Conservation (phyloP, 1,140 invertebrate species). For the Potamilus streckersoni region DNA sequence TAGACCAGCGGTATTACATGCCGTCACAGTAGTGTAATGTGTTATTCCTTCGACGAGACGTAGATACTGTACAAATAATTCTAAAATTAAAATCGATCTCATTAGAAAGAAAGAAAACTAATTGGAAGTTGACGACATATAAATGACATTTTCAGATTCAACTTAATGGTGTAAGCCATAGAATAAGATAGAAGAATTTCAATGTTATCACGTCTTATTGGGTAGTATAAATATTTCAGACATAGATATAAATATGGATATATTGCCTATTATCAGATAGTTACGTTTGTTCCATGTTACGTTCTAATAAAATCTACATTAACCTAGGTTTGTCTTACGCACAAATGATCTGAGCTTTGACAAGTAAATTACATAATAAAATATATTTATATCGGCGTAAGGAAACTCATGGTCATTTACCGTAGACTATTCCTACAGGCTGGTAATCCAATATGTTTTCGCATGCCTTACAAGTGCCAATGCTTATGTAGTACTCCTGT, state of each 20-base stretch:
- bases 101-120: background rate
- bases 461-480: background rate
- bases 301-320: background rate
- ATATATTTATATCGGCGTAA: background rate
- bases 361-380: background rate
- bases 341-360: background rate
- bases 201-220: too few species aligned
- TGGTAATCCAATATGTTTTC: background rate
- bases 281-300: background rate
- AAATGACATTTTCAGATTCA: background rate
- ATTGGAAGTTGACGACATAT: background rate
- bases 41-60: slow-evolving; percentile 32
- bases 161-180: background rate
- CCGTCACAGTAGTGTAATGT: slow-evolving; percentile 47
- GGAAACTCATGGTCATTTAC: background rate
- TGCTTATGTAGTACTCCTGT: background rate
- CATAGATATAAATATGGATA: background rate
- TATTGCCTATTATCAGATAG: background rate
- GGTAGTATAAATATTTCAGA: background rate
- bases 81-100: slow-evolving; percentile 6
- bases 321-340: background rate
- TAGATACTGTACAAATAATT: slow-evolving; percentile 22
- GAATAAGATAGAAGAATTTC: too few species aligned
- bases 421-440: background rate
- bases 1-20: slow-evolving; percentile 39